Evolutionary conservation across 2,113 vertebrate genomes (phyloP).

Genomic region (Xenotilapia caudafasciata): DNA sequence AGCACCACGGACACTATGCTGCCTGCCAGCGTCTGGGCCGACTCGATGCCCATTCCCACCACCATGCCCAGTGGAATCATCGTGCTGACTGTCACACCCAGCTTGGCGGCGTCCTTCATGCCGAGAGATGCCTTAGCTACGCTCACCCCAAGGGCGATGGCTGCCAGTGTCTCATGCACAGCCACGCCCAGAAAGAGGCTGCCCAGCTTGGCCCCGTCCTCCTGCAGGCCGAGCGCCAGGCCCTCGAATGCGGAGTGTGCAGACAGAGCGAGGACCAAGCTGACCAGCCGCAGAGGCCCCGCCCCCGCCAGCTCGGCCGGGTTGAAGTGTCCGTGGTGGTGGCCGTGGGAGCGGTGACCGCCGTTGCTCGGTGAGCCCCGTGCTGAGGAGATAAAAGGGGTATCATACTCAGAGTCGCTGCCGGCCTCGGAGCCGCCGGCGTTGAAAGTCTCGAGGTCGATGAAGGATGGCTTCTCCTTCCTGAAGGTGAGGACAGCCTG

Average conservation of each 20-base stretch:
- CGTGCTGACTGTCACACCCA: constrained; percentile 76
- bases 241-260: constrained; percentile 89
- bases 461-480: constrained; percentile 87
- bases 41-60: constrained; percentile 83
- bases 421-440: constrained; percentile 79
- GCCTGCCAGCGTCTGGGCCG: constrained; percentile 67
- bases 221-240: constrained; percentile 87
- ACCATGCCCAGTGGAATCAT: constrained; percentile 85
- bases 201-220: constrained; percentile 73
- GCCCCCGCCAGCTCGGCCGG: constrained; percentile 67
- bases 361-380: neutral
- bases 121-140: constrained; percentile 76
- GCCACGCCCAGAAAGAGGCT: constrained; percentile 84
- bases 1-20: constrained; percentile 76
- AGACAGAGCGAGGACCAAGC: constrained; percentile 81
- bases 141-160: constrained; percentile 81
- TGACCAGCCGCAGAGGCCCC: constrained; percentile 77
- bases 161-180: constrained; percentile 84
- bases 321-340: constrained; percentile 65
- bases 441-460: constrained; percentile 91
- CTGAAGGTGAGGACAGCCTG: constrained; percentile 84
- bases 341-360: neutral
- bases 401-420: constrained; percentile 90
- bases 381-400: constrained; percentile 74
- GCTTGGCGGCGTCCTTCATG: constrained; percentile 77